Conservation (phyloP, 2,113 vertebrate species). For the Oryzias woworae region DNA sequence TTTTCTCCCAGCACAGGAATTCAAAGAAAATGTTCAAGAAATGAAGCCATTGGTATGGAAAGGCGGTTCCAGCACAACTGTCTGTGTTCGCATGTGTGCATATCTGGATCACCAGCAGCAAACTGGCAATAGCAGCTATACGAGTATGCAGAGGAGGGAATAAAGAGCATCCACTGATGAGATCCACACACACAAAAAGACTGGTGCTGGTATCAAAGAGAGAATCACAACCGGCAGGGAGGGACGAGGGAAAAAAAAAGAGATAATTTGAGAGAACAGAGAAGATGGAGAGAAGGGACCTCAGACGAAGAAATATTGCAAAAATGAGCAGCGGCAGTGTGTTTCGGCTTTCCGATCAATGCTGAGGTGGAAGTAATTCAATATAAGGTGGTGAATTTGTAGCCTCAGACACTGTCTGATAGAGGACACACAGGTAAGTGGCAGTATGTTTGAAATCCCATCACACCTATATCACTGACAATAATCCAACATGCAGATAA, state of each 20-base stretch:
- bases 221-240: conserved; percentile 46
- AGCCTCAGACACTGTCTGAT: conserved; percentile 3
- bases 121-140: conserved; percentile 59
- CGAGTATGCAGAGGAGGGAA: conserved; percentile 69
- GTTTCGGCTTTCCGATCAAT: conserved; percentile 54
- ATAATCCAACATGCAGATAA: not conserved
- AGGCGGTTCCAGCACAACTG: conserved; percentile 28
- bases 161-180: conserved; percentile 60
- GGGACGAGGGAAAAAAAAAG: conserved; percentile 29
- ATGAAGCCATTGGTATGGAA: conserved; percentile 8
- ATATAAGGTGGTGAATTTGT: conserved; percentile 31
- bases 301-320: conserved; percentile 10
- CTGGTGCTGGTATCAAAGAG: conserved; percentile 48
- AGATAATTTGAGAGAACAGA: conserved; percentile 32
- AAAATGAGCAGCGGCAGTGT: conserved; percentile 37
- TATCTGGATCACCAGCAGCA: conserved; percentile 50
- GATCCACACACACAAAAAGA: conserved; percentile 30
- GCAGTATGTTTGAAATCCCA: conserved; percentile 18
- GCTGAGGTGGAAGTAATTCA: conserved; percentile 54
- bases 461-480: conserved; percentile 17
- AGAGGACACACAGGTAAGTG: conserved; percentile 6
- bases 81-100: conserved; percentile 31
- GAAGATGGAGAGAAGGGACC: not conserved
- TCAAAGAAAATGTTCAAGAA: conserved; percentile 35
- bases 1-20: conserved; percentile 44